Evolutionary conservation across 30 jellyfish, hydroid and myxozoan genomes (phyloP), one percentile per base, ranked within the genome.

Genomic region (Rhopilema esculentum): DNA sequence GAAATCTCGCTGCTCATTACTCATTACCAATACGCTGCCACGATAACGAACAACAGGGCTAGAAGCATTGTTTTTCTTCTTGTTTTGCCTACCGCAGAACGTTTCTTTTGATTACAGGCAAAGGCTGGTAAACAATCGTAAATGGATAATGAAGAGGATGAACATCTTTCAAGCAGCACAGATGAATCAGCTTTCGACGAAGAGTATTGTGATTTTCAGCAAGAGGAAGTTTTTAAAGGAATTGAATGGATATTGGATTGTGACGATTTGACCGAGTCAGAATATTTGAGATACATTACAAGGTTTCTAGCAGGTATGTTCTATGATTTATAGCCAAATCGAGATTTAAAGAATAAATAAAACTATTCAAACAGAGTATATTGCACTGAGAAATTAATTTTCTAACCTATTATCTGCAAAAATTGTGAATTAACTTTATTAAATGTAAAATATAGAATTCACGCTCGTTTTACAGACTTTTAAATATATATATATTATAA

Each of bases 231-330:
- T 0, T 62, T 25, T 61, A 53, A 74, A 22, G 85, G 79, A 40
- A 63, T 85, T 53, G 88, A 79, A 25, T 85, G 88, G 94, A 75
- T 85, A 19, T 85, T 85, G 20, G 94, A 85, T 51, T 63, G 75
- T 28, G 84, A 85, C 1, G 88, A 85, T 2, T 32, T 49, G 31
- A 64, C 72, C 18, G 91, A 69, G 16, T 30, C 79, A 12, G 63
- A 27, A 9, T 72, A 66, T 72, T 18, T 75, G 66, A 62, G 94
- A 67, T 40, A 76, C 67, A 75, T 85, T 7, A 85, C 94, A 21
- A 61, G 94, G 76, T 85, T 50, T 33, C 77, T 85, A 16, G 88
- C 94, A 85, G 94, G 94, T 85, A 33, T 0, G 22, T 40, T 12
- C 22, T 49, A 21, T 8, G 12, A 28, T 32, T 21, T 53, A 18